phyloP scores from a whole-genome alignment of 2,113 vertebrate species.

The Entomyzon cyanotis region DNA sequence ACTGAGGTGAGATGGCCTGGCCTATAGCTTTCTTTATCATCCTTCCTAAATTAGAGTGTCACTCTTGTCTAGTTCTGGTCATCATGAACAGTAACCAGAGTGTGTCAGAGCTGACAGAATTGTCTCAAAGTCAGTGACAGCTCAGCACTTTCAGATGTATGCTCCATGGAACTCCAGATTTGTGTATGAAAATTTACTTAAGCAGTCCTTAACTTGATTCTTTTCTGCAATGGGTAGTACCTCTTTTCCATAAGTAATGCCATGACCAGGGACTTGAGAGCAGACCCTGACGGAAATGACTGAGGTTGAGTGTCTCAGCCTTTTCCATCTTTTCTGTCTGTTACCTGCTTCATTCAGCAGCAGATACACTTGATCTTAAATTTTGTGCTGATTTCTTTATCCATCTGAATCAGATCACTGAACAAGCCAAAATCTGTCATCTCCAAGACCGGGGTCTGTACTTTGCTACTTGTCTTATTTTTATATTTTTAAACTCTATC shows the following conservation, averaged over 20 bases:
- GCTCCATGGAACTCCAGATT: neutral
- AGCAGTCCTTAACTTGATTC: neutral
- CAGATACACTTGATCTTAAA: neutral
- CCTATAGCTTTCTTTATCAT: neutral
- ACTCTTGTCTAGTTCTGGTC: neutral
- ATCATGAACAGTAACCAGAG: rapidly evolving
- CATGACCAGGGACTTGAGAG: neutral
- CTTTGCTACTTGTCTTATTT: neutral
- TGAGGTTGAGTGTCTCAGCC: neutral
- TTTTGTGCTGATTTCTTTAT: neutral
- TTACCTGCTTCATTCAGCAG: neutral
- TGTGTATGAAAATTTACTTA: neutral
- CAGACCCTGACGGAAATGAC: neutral
- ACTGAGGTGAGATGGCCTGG: neutral
- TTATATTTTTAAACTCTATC: neutral
- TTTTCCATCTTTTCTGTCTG: neutral
- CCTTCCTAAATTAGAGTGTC: neutral
- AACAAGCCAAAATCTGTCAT: neutral
- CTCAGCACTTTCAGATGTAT: neutral
- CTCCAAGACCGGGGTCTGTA: neutral
- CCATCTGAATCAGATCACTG: neutral
- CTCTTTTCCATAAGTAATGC: neutral
- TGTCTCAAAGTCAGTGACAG: neutral
- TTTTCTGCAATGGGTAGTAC: neutral
- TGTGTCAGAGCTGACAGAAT: neutral